These are phyloP conservation scores for Nymphicus hollandicus DNA, from an alignment of 2,113 vertebrate genomes.

Conservation along the genomic window DNA sequence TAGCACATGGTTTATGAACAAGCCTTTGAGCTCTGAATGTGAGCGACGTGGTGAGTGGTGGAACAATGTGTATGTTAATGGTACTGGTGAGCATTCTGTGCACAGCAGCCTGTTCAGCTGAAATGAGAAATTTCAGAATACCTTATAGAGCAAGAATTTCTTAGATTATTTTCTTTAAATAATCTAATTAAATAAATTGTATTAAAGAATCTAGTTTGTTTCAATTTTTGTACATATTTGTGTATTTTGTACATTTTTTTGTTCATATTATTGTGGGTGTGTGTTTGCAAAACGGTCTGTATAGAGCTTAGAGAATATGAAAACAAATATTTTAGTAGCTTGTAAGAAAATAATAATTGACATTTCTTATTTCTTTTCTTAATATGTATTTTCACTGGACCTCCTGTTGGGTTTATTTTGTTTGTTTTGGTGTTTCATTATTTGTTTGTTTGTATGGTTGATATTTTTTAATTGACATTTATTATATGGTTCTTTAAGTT, in stretches of 20 bases:
- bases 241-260: no score
- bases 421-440: neutral
- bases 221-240: neutral
- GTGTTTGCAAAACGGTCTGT: neutral
- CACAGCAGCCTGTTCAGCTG: neutral
- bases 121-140: neutral
- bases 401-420: neutral
- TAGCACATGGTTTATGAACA: neutral
- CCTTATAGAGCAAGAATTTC: neutral
- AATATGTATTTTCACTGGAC: neutral
- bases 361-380: neutral
- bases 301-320: neutral
- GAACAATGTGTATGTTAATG: rapidly evolving
- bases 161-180: neutral
- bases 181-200: neutral
- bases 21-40: neutral
- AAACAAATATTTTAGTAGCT: neutral
- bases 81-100: neutral
- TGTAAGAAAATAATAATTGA: neutral
- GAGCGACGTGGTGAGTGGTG: neutral
- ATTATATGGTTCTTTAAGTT: neutral
- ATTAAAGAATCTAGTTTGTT: neutral
- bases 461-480: neutral
- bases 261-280: neutral
- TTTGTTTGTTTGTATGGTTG: neutral